Base-by-base conservation (phyloP, 2,888 invertebrate species). In the Drosophila yooni region DNA sequence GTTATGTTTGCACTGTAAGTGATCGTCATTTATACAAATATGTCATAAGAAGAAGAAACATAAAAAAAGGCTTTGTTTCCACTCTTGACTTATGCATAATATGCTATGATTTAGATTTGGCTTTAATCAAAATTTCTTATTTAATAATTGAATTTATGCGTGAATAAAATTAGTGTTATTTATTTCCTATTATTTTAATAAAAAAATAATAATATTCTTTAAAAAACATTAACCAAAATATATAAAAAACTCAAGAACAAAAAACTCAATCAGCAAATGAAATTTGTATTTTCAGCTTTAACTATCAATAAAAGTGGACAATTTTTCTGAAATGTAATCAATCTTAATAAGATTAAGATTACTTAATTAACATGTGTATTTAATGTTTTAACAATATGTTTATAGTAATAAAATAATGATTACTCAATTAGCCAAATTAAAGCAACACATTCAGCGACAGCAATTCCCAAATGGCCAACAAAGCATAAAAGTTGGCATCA, bases 391-490 rank as follows among this genome's bases (percentile, higher is more conserved):
- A 33, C 10, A 33, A 3, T n/a, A 34, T 34, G 4, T 34, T 13
- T 34, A 43, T 13, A 40, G 10, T n/a, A n/a, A 40, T 4, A n/a
- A 8, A 5, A 11, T 40, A 40, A 21, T 15, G 38, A 31, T 33
- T 13, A 18, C 29, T 58, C 51, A 69, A 50, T 57, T n/a, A 25
- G 43, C 40, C 10, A 70, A 63, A 54, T 53, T 40, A 64, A 70
- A 75, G 25, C 52, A 53, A 64, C 29, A 56, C 34, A 29, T 11
- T 18, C 31, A 34, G 33, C 21, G 7, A 27, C 18, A 46, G 10
- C n/a, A 31, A 46, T 36, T 7, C 6, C 31, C n/a, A 50, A 50
- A 50, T 50, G 15, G 50, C 18, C 27, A 50, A 15, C 15, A 53
- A 25, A 2, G 21, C 10, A 10, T 15, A 4, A 25, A 15, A 34